A percentile compares a stretch with the other conserved stretches of the same genome.
phyloP scores from a whole-genome alignment of 2,113 vertebrate genomes.

The Melanostigma gelatinosum region DNA sequence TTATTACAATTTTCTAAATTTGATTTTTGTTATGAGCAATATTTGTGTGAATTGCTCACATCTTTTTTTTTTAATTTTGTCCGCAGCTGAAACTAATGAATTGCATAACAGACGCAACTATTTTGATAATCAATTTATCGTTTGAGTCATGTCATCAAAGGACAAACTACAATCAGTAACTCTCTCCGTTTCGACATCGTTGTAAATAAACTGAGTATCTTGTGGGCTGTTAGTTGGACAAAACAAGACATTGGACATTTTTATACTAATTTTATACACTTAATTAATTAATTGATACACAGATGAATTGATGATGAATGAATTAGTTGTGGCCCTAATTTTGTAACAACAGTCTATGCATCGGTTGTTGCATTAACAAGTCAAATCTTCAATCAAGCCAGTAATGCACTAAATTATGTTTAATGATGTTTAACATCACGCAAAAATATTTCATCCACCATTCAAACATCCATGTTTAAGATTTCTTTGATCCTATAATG shows the following conservation, averaged over 20 bases:
- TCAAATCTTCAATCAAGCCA: background rate
- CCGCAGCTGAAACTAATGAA: background rate
- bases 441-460: background rate
- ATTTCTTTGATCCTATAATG: background rate
- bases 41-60: background rate
- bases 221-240: background rate
- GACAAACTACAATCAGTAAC: background rate
- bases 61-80: background rate
- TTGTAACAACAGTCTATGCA: background rate
- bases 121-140: background rate
- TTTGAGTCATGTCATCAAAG: background rate
- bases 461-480: background rate
- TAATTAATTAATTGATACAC: background rate
- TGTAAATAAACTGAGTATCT: background rate
- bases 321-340: background rate
- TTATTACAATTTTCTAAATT: background rate
- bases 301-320: background rate
- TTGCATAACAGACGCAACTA: background rate
- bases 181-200: background rate
- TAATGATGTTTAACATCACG: background rate
- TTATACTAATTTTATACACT: background rate
- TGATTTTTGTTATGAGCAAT: background rate
- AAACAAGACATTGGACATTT: background rate
- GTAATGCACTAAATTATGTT: background rate
- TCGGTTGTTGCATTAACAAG: background rate